phyloP scores from a whole-genome alignment of 2,888 invertebrate species.

The Eustalomyia histrio region DNA sequence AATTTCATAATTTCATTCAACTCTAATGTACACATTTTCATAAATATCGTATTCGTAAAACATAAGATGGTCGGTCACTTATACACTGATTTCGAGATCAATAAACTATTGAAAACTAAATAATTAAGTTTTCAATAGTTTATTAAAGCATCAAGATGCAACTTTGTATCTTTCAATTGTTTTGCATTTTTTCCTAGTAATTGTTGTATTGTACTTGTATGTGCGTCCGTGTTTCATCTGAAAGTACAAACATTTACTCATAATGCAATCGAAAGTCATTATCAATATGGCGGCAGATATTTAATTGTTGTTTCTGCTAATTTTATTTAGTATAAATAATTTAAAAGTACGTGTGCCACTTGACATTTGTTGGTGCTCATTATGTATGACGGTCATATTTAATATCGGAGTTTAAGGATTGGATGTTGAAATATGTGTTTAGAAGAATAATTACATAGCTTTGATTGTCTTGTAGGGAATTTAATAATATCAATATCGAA shows the following conservation, averaged over 20 bases:
- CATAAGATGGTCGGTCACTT: neutral
- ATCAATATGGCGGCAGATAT: neutral
- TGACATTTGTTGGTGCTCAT: neutral
- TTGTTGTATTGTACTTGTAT: neutral
- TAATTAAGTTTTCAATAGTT: conserved; percentile 42
- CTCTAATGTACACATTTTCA: neutral
- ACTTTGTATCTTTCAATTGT: conserved; percentile 15
- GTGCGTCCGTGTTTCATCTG: neutral
- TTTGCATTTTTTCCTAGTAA: too few relatives aligned
- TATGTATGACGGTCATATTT: neutral
- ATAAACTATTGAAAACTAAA: conserved; percentile 60
- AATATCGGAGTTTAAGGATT: too few relatives aligned
- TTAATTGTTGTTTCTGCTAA: neutral
- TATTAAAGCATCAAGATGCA: conserved; percentile 5
- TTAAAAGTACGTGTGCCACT: neutral
- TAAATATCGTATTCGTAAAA: neutral
- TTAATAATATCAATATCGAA: too few relatives aligned
- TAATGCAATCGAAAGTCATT: neutral
- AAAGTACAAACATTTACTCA: conserved; percentile 4
- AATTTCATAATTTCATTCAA: too few relatives aligned
- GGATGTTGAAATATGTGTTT: too few relatives aligned
- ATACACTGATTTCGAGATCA: conserved; percentile 47
- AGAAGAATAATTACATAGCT: too few relatives aligned
- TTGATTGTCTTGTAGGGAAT: too few relatives aligned
- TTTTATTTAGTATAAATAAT: neutral